Evolutionary conservation across 2,888 invertebrate species (phyloP).

Genomic region (Phaonia tiefii): DNA sequence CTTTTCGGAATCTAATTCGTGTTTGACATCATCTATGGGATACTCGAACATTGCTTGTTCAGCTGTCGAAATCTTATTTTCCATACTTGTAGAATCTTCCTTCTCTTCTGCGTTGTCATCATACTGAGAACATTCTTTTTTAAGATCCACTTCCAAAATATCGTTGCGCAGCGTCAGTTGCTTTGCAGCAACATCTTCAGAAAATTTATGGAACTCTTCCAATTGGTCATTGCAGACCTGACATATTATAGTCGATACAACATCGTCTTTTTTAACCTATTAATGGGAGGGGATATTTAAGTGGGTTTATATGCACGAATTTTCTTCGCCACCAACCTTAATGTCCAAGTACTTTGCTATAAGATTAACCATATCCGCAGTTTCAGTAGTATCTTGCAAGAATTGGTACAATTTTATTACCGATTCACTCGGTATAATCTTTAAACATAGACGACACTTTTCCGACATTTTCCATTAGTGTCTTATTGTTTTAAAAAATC

Average conservation of each 20-base stretch:
- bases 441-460: slow-evolving; percentile 60
- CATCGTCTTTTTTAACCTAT: slow-evolving; percentile 67
- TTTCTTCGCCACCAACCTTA: slow-evolving; percentile 68
- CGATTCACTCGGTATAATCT: slow-evolving; percentile 53
- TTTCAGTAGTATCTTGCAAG: slow-evolving; percentile 39
- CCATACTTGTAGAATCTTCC: slow-evolving; percentile 11
- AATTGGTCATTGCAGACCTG: slow-evolving; percentile 68
- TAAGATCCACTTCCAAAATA: slow-evolving; percentile 67
- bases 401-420: slow-evolving; percentile 56
- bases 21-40: slow-evolving; percentile 53
- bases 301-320: neutral
- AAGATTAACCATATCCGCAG: slow-evolving; percentile 73
- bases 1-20: slow-evolving; percentile 54
- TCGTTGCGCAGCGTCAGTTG: slow-evolving; percentile 67
- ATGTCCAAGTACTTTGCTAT: slow-evolving; percentile 75
- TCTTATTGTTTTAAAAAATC: slow-evolving; percentile 50
- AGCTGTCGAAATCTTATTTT: slow-evolving; percentile 8
- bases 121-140: slow-evolving; percentile 48
- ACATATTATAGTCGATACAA: slow-evolving; percentile 67
- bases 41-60: slow-evolving; percentile 44
- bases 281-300: slow-evolving; percentile 5
- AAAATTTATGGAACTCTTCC: slow-evolving; percentile 68
- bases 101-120: slow-evolving; percentile 33
- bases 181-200: slow-evolving; percentile 64
- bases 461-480: neutral